These are phyloP conservation scores for Linyphia triangularis DNA, from an alignment of 2,888 invertebrate species.

Conservation along the genomic window DNA sequence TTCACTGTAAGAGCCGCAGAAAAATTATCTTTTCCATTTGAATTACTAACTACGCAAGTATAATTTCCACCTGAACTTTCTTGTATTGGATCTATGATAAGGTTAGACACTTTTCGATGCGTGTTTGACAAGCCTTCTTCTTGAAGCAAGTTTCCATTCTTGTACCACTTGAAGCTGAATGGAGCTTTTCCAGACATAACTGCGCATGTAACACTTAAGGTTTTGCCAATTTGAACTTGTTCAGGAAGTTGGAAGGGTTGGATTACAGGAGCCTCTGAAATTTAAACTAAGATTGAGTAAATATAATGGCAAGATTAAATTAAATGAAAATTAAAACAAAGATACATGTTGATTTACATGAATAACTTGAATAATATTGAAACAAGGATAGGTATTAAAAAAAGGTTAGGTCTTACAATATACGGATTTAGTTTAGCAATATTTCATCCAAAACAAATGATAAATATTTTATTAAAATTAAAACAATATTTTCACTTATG, in stretches of 20 bases:
- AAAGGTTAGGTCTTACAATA: too few species aligned
- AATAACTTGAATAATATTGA: too few species aligned
- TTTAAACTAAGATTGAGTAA: background rate
- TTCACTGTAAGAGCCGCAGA: slow-evolving; percentile 20
- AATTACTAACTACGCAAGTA: slow-evolving; percentile 58
- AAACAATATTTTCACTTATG: too few species aligned
- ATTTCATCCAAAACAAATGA: too few species aligned
- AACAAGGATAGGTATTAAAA: too few species aligned
- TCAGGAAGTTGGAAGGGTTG: slow-evolving; percentile 53
- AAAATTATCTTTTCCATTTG: slow-evolving; percentile 16
- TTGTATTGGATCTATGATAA: slow-evolving; percentile 31
- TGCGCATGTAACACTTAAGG: slow-evolving; percentile 18
- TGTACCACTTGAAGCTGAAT: slow-evolving; percentile 46
- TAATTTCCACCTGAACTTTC: slow-evolving; percentile 59
- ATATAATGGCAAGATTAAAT: background rate
- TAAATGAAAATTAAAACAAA: background rate
- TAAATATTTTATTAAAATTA: too few species aligned
- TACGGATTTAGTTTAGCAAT: too few species aligned
- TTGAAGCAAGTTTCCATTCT: slow-evolving; percentile 17
- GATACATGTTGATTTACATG: too few species aligned
- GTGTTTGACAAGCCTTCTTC: background rate
- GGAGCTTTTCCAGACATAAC: slow-evolving; percentile 41
- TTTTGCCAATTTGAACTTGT: slow-evolving; percentile 29
- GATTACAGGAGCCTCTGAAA: slow-evolving; percentile 37
- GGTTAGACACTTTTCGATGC: slow-evolving; percentile 18